These are phyloP conservation scores for Incurvaria masculella DNA, from an alignment of 2,888 invertebrate genomes.

Conservation along the genomic window DNA sequence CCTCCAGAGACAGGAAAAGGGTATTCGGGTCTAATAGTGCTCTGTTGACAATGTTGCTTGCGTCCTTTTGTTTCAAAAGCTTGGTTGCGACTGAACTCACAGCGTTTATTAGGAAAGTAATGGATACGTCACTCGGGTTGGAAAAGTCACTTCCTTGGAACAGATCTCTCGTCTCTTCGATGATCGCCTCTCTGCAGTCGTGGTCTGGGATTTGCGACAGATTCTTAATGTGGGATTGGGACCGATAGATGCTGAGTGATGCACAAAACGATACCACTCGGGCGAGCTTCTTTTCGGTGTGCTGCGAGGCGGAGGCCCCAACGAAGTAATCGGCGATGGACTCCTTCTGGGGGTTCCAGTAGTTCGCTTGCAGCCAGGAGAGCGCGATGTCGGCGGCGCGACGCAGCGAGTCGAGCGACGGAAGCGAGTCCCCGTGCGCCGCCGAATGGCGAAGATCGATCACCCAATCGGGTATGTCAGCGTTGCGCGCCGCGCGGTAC, in stretches of 20 bases:
- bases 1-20: conserved; percentile 34
- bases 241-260: conserved; percentile 38
- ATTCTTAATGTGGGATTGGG: conserved; percentile 37
- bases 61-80: conserved; percentile 26
- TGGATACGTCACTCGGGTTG: conserved; percentile 31
- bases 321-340: conserved; percentile 42
- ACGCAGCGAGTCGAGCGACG: conserved; percentile 60
- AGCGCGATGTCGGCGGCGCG: conserved; percentile 61
- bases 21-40: conserved; percentile 30
- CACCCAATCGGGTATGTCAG: conserved; percentile 76
- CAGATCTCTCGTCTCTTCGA: conserved; percentile 35
- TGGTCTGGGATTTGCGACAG: conserved; percentile 34
- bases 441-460: conserved; percentile 75
- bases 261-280: conserved; percentile 35
- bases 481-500: conserved; percentile 56
- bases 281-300: conserved; percentile 29
- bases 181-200: conserved; percentile 32
- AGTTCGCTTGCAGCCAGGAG: conserved; percentile 65
- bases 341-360: conserved; percentile 60
- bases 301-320: conserved; percentile 22
- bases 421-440: conserved; percentile 68
- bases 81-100: conserved; percentile 28
- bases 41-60: conserved; percentile 23
- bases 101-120: conserved; percentile 26
- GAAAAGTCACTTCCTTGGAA: conserved; percentile 31